Conservation (phyloP, 2,888 invertebrate species). For the Polylopha cassiicola region DNA sequence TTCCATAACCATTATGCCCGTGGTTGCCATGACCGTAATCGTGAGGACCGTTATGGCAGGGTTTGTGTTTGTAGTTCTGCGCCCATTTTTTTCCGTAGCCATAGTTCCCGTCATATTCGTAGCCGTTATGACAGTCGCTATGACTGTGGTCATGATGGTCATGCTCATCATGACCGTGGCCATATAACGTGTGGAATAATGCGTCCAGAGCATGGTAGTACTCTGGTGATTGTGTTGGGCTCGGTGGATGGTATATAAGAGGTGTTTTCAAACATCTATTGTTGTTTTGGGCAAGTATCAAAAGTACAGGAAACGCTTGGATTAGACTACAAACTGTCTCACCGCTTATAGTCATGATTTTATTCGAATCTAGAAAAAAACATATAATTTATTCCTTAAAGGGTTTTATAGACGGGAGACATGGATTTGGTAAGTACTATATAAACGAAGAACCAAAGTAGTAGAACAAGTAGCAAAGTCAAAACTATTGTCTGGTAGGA, state of each 20-base stretch:
- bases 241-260: conserved; percentile 58
- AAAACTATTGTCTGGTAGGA: no score
- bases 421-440: no score
- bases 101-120: conserved; percentile 23
- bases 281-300: conserved; percentile 62
- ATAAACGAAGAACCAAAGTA: no score
- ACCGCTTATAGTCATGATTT: conserved; percentile 61
- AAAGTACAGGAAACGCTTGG: conserved; percentile 59
- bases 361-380: no score
- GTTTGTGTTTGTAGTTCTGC: conserved; percentile 15
- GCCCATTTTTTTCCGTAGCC: conserved; percentile 30
- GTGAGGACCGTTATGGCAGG: conserved; percentile 11
- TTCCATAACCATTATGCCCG: conserved; percentile 4
- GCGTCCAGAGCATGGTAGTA: conserved; percentile 65
- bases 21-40: conserved; percentile 6
- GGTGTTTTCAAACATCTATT: conserved; percentile 59
- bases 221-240: conserved; percentile 59
- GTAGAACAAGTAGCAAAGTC: no score
- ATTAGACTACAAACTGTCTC: conserved; percentile 57
- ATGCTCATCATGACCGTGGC: conserved; percentile 29
- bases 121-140: conserved; percentile 17
- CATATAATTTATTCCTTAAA: no score
- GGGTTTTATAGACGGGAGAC: no score
- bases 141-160: conserved; percentile 25
- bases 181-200: conserved; percentile 47